Percentiles rank a stretch among this genome's conserved stretches.
These are phyloP conservation scores for Gila robusta DNA, from an alignment of 2,797 vertebrate species.

Conservation along the genomic window DNA sequence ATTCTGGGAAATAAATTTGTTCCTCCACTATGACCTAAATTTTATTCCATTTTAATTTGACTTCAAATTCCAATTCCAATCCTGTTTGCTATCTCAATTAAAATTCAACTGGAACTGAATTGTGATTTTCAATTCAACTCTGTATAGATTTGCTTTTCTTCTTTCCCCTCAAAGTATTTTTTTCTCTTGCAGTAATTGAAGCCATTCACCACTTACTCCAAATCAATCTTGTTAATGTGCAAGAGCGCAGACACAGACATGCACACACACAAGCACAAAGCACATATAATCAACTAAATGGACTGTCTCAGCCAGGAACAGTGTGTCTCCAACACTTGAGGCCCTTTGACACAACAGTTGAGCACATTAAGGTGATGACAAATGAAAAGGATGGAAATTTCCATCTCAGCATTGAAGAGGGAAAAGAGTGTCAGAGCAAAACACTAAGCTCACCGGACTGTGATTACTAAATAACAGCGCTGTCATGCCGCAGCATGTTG, in stretches of 20 bases:
- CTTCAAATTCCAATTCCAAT: not conserved
- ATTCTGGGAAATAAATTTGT: not conserved
- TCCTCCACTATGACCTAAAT: not conserved
- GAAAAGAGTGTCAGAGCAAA: constrained; percentile 32
- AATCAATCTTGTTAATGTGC: constrained; percentile 51
- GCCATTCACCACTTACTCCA: constrained; percentile 46
- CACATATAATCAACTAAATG: constrained; percentile 63
- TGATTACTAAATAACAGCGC: constrained; percentile 25
- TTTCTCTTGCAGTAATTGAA: constrained; percentile 27
- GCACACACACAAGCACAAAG: constrained; percentile 53
- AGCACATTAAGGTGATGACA: constrained; percentile 36
- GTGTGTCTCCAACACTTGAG: constrained; percentile 41
- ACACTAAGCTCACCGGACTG: constrained; percentile 14
- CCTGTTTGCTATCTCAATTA: not conserved
- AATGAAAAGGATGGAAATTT: constrained; percentile 28
- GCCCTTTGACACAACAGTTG: constrained; percentile 38
- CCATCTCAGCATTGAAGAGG: constrained; percentile 13
- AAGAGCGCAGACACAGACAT: constrained; percentile 63
- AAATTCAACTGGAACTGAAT: not conserved
- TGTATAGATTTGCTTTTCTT: constrained; percentile 27
- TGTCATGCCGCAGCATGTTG: not conserved
- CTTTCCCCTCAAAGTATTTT: constrained; percentile 17
- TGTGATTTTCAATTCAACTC: not conserved
- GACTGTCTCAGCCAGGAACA: constrained; percentile 44
- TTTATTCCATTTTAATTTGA: not conserved